Percentiles rank a stretch among this genome's conserved stretches.
These are phyloP conservation scores for Phymanthus crucifer DNA, from an alignment of 92 coral and sea anemone species.

Conservation along the genomic window DNA sequence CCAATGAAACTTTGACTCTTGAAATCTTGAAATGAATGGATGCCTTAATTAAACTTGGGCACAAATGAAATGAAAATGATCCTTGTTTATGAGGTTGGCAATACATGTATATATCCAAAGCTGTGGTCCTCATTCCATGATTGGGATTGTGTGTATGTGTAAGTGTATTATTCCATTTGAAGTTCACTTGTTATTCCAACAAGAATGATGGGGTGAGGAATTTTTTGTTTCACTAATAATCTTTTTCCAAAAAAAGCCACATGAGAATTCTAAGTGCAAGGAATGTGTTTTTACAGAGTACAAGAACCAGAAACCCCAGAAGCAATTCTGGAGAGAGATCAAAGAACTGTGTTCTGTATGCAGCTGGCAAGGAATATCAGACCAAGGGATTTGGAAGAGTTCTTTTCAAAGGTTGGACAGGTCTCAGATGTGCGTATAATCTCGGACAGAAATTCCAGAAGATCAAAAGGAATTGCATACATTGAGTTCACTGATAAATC, in stretches of 20 bases:
- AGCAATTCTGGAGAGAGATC: constrained; percentile 84
- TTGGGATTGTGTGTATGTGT: no score
- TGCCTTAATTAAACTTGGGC: no score
- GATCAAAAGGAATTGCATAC: constrained; percentile 98
- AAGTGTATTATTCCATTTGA: no score
- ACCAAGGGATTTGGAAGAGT: constrained; percentile 94
- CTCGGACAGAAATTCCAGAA: constrained; percentile 95
- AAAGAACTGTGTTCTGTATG: constrained; percentile 97
- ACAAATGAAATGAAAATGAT: no score
- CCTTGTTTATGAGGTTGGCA: no score
- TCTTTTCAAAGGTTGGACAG: constrained; percentile 99
- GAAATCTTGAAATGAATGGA: no score
- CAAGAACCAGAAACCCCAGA: constrained; percentile 43
- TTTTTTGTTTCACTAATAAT: no score
- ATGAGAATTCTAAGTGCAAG: not conserved
- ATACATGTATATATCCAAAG: no score
- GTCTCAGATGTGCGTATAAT: constrained; percentile 95
- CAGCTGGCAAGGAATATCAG: constrained; percentile 97
- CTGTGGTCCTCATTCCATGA: no score
- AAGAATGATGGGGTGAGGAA: no score
- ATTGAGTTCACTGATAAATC: constrained; percentile 95
- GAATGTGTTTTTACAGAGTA: not conserved
- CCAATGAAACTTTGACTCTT: no score
- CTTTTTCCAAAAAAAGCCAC: not conserved
- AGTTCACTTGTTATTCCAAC: no score